These are phyloP conservation scores for Saturnia pavonia DNA, from an alignment of 2,888 invertebrate genomes.

Conservation along the genomic window DNA sequence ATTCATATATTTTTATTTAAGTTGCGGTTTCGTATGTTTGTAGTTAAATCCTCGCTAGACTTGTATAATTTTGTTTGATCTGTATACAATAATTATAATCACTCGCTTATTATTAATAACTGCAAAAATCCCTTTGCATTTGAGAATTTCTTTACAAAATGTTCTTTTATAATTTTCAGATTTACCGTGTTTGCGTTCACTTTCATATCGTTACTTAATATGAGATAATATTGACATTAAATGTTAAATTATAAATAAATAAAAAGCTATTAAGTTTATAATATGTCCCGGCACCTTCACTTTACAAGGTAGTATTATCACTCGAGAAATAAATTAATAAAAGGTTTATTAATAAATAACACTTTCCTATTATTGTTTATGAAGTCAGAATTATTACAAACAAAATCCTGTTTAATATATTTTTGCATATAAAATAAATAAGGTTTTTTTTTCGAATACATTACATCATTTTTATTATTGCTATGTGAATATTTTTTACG, in stretches of 20 bases:
- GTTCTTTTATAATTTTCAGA: neutral
- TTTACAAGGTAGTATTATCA: neutral
- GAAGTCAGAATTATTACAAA: neutral
- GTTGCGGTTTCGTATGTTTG: neutral
- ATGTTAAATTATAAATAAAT: too few species aligned
- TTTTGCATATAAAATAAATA: neutral
- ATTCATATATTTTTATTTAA: neutral
- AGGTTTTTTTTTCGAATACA: neutral
- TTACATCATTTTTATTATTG: slow-evolving; percentile 13
- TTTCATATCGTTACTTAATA: neutral
- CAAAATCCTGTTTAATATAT: slow-evolving; percentile 15
- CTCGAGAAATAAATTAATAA: neutral
- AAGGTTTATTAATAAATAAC: neutral
- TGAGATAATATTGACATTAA: too few species aligned
- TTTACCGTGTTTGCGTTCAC: neutral
- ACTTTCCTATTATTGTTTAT: neutral
- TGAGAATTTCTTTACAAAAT: neutral
- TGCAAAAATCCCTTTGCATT: too few species aligned
- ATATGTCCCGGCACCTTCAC: too few species aligned
- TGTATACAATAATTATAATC: too few species aligned
- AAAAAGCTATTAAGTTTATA: too few species aligned
- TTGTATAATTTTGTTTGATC: too few species aligned
- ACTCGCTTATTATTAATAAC: too few species aligned
- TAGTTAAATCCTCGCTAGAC: too few species aligned
- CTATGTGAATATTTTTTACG: slow-evolving; percentile 11